Base-by-base conservation (phyloP, 2,113 vertebrate genomes). In the Oophaga pumilio region DNA sequence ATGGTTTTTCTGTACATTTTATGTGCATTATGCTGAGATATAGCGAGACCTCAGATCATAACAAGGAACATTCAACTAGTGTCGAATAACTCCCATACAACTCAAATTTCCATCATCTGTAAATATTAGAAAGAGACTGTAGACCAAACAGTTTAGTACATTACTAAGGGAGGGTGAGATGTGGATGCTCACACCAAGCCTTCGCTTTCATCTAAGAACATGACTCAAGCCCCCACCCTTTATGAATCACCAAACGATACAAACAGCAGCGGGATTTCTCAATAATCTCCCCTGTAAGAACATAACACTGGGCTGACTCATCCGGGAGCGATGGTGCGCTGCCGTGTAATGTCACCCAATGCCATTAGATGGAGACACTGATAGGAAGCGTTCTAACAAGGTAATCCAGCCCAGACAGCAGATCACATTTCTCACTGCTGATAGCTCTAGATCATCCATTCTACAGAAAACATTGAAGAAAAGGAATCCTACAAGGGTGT, bases 331-430 rank as follows among this genome's bases (percentile, higher is more conserved):
- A 8, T 24, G 24, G 26, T 0, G 22, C n/a, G 22, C 26, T 60
- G 49, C 14, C 2, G 59, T 86, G 85, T 2, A 79, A 80, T 79
- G 22, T 13, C 50, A 43, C 15, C 13, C 11, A 69, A 24, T 43
- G 50, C 60, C 85, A 79, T 68, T 79, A 86, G 85, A 71, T 68
- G 85, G 85, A 77, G 85, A 79, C 85, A 69, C 85, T 17, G 76
- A 59, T 78, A 26, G 12, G 20, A 53, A 50, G 10, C n/a, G 24
- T 82, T 17, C 59, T 2, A 73, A 33, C 33, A 76, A 6, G 4
- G 49, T n/a, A 82, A 82, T 15, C 8, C 13, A 64, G 8, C 14
- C 43, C n/a, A 22, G 50, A 22, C 59, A 82, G 1, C 49, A 24
- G 12, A 49, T 64, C 56, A 33, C 33, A 11, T 60, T 18, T 79